A percentile compares a stretch with the other conserved stretches of the same genome.
phyloP scores from a whole-genome alignment of 2,797 vertebrate genomes.

The Parambassis ranga region DNA sequence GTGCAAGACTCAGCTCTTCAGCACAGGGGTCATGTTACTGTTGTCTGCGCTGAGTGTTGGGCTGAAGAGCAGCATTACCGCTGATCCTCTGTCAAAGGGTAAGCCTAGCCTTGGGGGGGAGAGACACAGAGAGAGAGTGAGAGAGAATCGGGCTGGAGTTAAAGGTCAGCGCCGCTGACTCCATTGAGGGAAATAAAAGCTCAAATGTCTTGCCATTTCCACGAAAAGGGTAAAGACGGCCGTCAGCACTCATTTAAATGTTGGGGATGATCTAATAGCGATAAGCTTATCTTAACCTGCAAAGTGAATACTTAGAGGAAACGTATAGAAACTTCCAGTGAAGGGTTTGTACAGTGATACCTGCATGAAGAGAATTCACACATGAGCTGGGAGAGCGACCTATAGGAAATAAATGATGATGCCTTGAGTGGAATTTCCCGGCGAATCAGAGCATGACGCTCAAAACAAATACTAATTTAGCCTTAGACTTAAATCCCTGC shows the following conservation, averaged over 20 bases:
- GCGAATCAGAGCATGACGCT: too few relatives aligned
- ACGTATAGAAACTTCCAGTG: background rate
- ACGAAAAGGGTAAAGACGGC: constrained; percentile 72
- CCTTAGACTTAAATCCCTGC: too few relatives aligned
- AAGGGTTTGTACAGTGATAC: background rate
- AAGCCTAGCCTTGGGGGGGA: constrained; percentile 53
- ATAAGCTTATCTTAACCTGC: constrained; percentile 25
- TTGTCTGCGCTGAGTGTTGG: constrained; percentile 49
- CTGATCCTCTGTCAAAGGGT: constrained; percentile 69
- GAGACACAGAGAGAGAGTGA: background rate
- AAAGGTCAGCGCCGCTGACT: constrained; percentile 73
- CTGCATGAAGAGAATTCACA: too few relatives aligned
- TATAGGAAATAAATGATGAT: too few relatives aligned
- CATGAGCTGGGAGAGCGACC: too few relatives aligned
- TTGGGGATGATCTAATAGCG: constrained; percentile 48
- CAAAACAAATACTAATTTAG: too few relatives aligned
- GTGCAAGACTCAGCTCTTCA: constrained; percentile 21
- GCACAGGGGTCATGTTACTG: constrained; percentile 39
- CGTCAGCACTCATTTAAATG: constrained; percentile 64
- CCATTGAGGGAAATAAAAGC: constrained; percentile 68
- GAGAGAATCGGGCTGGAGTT: constrained; percentile 13
- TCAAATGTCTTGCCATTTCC: constrained; percentile 77
- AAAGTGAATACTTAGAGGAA: background rate
- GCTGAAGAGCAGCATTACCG: constrained; percentile 52
- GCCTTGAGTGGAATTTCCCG: too few relatives aligned